Percentiles rank a stretch among this genome's conserved stretches.
Evolutionary conservation across 2,888 invertebrate genomes (phyloP).

Genomic region (Sphaeridia pumilis): DNA sequence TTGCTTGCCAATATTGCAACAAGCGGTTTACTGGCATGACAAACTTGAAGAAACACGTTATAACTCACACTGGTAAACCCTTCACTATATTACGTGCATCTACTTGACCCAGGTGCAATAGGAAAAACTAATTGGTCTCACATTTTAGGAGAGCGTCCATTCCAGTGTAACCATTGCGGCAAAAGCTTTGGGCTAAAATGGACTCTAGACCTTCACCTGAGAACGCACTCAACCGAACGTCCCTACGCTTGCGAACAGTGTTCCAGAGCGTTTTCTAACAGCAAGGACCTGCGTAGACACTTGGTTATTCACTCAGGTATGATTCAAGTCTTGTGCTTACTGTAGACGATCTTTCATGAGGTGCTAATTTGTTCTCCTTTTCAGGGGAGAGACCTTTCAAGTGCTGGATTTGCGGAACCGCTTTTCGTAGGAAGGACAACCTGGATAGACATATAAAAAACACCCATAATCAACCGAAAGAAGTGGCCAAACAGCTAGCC

Average conservation of each 20-base stretch:
- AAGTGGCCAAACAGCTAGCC: slow-evolving; percentile 34
- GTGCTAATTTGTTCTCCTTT: too few relatives aligned
- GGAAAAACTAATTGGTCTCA: too few relatives aligned
- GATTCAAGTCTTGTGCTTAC: not conserved
- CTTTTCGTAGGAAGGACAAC: slow-evolving; percentile 22
- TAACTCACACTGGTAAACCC: slow-evolving; percentile 46
- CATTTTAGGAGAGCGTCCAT: slow-evolving; percentile 47
- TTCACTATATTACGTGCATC: too few relatives aligned
- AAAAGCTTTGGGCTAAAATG: slow-evolving; percentile 51
- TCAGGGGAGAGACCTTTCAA: slow-evolving; percentile 20
- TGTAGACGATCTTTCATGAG: slow-evolving; percentile 3
- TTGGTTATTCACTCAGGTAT: slow-evolving; percentile 56
- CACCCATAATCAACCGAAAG: slow-evolving; percentile 35
- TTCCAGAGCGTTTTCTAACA: slow-evolving; percentile 53
- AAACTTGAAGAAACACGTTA: slow-evolving; percentile 55
- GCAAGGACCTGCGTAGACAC: slow-evolving; percentile 58
- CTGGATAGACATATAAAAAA: slow-evolving; percentile 34
- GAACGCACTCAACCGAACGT: slow-evolving; percentile 46
- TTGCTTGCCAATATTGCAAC: slow-evolving; percentile 46
- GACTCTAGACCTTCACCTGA: slow-evolving; percentile 48
- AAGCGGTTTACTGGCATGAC: slow-evolving; percentile 53
- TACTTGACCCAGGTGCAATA: too few relatives aligned
- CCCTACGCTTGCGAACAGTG: slow-evolving; percentile 54
- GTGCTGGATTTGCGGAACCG: slow-evolving; percentile 23
- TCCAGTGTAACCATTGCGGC: slow-evolving; percentile 50